Base-by-base conservation (phyloP, 2,888 invertebrate genomes). In the Craniophora ligustri region DNA sequence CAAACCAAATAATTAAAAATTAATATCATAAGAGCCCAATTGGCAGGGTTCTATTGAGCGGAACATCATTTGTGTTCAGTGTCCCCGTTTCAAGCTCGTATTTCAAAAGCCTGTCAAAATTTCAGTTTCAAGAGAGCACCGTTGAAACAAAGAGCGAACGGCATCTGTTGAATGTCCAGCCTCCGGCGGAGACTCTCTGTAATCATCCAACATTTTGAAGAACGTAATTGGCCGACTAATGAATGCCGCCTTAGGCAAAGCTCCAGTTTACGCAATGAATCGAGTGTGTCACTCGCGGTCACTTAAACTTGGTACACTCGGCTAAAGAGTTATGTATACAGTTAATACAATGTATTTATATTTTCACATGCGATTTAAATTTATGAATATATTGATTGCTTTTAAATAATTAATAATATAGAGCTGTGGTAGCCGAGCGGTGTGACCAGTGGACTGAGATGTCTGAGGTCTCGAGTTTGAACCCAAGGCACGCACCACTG, bases 171-270 rank as follows among this genome's bases (percentile, higher is more conserved):
- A 72, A 73, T 76, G 81, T 72, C 75, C 76, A 79, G 89, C 89
- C 87, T 68, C 79, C 67, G 86, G 86, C 86, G 56, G 63, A 72
- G 63, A 72, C 78, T 72, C 78, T 79, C 85, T 90, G 87, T 89
- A 92, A 92, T 92, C 91, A 92, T 80, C 84, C 78, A 84, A 84
- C 89, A 87, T 92, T 92, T 87, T 87, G 88, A 86, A 85, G 80
- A 76, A 85, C 79, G 86, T 91, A 92, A 92, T 92, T 90, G 90
- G 81, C 68, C 77, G 51, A 78, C 88, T 92, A 92, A 92, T 92
- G 91, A 91, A 87, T 68, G 72, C 73, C 59, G 90, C 92, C 91
- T 81, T 66, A 83, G 92, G 92, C 90, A 58, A 49, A 83, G 87
- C 81, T 78, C 88, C 91, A 91, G 92, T 91, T 91, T 90, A 81